Percentiles rank a stretch among this genome's conserved stretches.
These are phyloP conservation scores for Harmothoe impar DNA, from an alignment of 2,888 invertebrate species.

Conservation along the genomic window DNA sequence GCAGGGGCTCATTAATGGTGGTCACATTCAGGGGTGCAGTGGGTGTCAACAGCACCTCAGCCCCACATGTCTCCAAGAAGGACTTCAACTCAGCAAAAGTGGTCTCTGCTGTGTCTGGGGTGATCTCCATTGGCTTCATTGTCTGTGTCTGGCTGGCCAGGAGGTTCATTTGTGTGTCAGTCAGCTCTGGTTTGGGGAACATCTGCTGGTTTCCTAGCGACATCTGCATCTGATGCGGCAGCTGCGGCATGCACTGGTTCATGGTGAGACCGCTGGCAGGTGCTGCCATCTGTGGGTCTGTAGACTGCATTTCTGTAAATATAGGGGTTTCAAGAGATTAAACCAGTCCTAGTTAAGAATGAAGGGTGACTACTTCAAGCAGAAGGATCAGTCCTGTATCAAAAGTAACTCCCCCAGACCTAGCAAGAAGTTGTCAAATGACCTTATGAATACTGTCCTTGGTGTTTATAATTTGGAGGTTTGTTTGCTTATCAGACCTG, in stretches of 20 bases:
- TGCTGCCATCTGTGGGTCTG: constrained; percentile 27
- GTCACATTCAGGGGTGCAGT: not conserved
- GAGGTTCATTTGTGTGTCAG: not conserved
- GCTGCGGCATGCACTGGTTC: not conserved
- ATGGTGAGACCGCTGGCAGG: not conserved
- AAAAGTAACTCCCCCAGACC: too few relatives aligned
- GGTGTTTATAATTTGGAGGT: too few relatives aligned
- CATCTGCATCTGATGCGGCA: constrained; percentile 2
- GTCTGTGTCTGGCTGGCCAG: not conserved
- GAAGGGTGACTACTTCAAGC: too few relatives aligned
- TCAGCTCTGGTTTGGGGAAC: not conserved
- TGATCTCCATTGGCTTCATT: constrained; percentile 27
- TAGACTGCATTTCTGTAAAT: not conserved
- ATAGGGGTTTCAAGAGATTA: too few relatives aligned
- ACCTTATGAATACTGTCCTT: too few relatives aligned
- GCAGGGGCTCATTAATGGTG: not conserved
- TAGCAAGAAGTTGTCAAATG: too few relatives aligned
- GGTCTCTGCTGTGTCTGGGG: not conserved
- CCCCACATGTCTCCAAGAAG: not conserved
- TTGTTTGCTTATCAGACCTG: too few relatives aligned
- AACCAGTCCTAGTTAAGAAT: too few relatives aligned
- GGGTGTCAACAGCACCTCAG: not conserved
- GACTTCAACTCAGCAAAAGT: not conserved
- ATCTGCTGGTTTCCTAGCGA: not conserved
- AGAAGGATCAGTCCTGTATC: too few relatives aligned